Percentiles rank a stretch among this genome's conserved stretches.
Conservation (phyloP, 2,888 invertebrate species). For the Imbricaverruca yamaguchii region DNA sequence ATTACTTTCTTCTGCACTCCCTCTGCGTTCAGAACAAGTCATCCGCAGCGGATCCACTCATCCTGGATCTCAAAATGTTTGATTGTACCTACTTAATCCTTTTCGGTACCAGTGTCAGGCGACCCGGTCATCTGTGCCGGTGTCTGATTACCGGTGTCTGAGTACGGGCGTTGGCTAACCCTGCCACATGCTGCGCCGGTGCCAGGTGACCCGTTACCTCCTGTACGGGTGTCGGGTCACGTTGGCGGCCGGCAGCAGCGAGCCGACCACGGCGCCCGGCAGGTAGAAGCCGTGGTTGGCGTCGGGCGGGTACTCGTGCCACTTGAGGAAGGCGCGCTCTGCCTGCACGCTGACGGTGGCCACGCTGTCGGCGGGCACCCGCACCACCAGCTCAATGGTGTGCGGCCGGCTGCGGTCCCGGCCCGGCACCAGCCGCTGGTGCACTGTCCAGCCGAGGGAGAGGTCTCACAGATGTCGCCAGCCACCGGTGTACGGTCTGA, state of each 20-base stretch:
- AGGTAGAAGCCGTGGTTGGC: constrained; percentile 98
- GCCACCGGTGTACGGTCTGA: no score
- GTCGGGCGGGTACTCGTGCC: constrained; percentile 99
- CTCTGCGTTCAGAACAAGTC: no score
- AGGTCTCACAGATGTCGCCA: not conserved
- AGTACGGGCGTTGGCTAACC: not conserved
- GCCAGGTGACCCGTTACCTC: not conserved
- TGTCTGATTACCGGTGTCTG: not conserved
- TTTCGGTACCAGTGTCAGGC: no score
- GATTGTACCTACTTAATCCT: no score
- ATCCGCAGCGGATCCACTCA: no score
- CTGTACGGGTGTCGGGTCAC: not conserved
- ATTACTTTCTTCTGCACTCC: no score
- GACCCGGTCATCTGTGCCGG: not conserved
- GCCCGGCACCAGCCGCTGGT: constrained; percentile 53
- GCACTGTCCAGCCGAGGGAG: constrained; percentile 4
- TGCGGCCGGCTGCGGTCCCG: constrained; percentile 74
- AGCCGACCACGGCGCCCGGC: constrained; percentile 75
- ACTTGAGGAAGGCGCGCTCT: constrained; percentile 91
- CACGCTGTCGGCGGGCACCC: constrained; percentile 63
- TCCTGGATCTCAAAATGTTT: no score
- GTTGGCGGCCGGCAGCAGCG: constrained; percentile 61
- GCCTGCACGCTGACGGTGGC: constrained; percentile 79
- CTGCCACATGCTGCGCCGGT: not conserved
- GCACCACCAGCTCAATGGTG: constrained; percentile 75